These are phyloP conservation scores for Dasysyrphus albostriatus DNA, from an alignment of 2,888 invertebrate genomes.

Conservation along the genomic window DNA sequence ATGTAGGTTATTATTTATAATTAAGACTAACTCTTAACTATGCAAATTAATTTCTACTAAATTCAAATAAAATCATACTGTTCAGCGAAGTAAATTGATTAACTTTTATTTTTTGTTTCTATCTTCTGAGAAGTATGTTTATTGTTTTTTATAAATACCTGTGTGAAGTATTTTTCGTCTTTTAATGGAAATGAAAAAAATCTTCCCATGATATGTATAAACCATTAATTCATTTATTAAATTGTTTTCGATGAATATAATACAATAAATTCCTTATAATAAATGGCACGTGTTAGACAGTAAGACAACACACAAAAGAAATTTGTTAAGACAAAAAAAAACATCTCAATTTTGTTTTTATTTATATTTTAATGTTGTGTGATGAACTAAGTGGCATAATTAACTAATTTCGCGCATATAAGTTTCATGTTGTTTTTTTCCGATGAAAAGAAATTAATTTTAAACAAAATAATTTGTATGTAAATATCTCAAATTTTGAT, in stretches of 20 bases:
- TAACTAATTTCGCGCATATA: slow-evolving; percentile 7
- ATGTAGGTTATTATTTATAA: slow-evolving; percentile 62
- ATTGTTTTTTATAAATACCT: neutral
- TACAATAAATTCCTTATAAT: slow-evolving; percentile 19
- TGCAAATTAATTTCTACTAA: slow-evolving; percentile 54
- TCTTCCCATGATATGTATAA: slow-evolving; percentile 23
- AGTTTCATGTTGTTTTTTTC: neutral
- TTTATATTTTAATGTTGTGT: neutral
- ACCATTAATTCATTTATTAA: slow-evolving; percentile 21
- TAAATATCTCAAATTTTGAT: too few species aligned
- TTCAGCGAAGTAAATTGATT: slow-evolving; percentile 6
- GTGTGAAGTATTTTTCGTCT: neutral
- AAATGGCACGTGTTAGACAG: neutral
- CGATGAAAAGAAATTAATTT: neutral
- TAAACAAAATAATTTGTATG: neutral
- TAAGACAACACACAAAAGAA: neutral
- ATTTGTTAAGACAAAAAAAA: neutral
- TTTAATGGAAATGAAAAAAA: neutral
- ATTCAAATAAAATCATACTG: slow-evolving; percentile 42
- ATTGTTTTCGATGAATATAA: slow-evolving; percentile 34
- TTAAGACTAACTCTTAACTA: slow-evolving; percentile 60
- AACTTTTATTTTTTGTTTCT: neutral
- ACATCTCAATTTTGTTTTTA: neutral
- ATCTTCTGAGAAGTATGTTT: neutral
- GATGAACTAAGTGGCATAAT: neutral